Evolutionary conservation across 2,797 vertebrate genomes (phyloP), one percentile per base, ranked within the genome.

Genomic region (Melanotaenia nigrans): DNA sequence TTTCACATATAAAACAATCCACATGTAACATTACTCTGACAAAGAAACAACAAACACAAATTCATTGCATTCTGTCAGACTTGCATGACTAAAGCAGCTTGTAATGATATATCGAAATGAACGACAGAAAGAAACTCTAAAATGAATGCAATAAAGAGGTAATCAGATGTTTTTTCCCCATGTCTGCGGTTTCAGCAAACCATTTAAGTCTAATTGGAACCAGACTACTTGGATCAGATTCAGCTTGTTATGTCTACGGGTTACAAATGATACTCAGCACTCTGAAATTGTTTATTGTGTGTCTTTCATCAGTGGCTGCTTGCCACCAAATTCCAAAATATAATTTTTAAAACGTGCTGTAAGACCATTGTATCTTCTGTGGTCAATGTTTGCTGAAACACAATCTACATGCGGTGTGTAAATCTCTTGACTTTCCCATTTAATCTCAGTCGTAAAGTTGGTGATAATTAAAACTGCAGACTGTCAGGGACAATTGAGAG

Each of bases 251-350:
- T 33, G 25, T 68, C 77, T 20, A 47, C 0, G 60, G 80, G 75
- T 65, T 55, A 77, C 30, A 70, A 77, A 75, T 70, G 53, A 75
- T 40, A 18, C 70, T 58, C 60, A 25, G 47, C 49, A 18, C 77
- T 82, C 77, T 78, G 59, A 90, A 64, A 40, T 62, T 81, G 74
- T 85, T 84, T 83, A 75, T 67, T 82, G 20, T 71, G n/a, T 38
- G 65, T 73, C 77, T 79, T 74, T 79, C 70, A 79, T 71, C 73
- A 59, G 7, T 0, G 3, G 32, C 60, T 55, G 66, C 77, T 76
- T 68, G 24, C 74, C 67, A 81, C 56, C 16, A 68, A 75, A 81
- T 77, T 78, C 71, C 55, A 9, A 68, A 85, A 82, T 49, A 14
- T 4, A 65, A 78, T 75, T 82, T 69, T 49, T n/a, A 5, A 61